Percentiles rank a stretch among this genome's conserved stretches.
phyloP scores from a whole-genome alignment of 2,113 vertebrate species.

The Phalacrocorax aristotelis region DNA sequence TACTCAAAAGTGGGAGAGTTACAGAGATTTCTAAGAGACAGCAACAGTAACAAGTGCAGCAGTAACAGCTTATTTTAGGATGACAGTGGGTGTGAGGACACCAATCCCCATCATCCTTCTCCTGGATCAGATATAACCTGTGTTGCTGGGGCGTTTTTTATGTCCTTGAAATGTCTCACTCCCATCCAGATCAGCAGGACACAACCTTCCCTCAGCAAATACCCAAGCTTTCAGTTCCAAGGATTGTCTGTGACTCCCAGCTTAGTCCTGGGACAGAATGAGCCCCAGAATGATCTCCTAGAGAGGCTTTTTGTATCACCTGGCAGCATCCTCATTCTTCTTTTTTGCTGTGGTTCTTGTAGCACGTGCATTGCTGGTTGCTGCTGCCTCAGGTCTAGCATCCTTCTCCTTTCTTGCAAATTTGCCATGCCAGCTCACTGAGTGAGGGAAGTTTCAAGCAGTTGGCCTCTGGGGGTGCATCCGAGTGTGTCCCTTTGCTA shows the following conservation, averaged over 20 bases:
- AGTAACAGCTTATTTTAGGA: slow-evolving; percentile 28
- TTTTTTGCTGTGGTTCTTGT: background rate
- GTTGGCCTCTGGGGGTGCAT: background rate
- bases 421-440: background rate
- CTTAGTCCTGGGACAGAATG: background rate
- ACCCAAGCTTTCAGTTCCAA: background rate
- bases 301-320: background rate
- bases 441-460: background rate
- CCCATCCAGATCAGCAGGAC: background rate
- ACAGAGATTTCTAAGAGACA: background rate
- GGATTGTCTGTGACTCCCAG: background rate
- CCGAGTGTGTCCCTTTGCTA: background rate
- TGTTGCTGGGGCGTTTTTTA: background rate
- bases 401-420: background rate
- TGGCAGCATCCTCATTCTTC: background rate
- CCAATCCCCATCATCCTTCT: background rate
- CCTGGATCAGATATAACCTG: background rate
- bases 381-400: background rate
- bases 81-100: slow-evolving; percentile 22
- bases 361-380: background rate
- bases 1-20: background rate
- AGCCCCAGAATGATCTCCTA: background rate
- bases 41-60: background rate
- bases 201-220: background rate
- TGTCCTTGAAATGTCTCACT: background rate